phyloP scores from a whole-genome alignment of 2,797 vertebrate species.

The Chelonia mydas region DNA sequence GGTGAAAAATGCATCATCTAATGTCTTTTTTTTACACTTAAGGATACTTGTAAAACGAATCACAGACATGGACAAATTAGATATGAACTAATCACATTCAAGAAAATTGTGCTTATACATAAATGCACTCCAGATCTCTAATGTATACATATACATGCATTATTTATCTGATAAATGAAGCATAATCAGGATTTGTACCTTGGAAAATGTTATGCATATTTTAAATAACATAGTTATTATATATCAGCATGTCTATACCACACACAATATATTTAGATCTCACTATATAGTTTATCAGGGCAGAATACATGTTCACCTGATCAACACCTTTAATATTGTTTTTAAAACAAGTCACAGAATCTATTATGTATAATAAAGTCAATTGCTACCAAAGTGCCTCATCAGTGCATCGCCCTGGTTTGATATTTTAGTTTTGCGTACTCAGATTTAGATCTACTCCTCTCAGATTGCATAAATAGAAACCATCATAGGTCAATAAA shows the following conservation, averaged over 20 bases:
- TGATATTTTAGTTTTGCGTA: neutral
- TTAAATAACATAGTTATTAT: neutral
- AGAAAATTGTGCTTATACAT: neutral
- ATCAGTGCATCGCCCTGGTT: neutral
- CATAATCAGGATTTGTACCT: conserved; percentile 9
- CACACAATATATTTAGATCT: neutral
- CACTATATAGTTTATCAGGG: neutral
- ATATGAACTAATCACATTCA: neutral
- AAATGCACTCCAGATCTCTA: neutral
- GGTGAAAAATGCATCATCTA: neutral
- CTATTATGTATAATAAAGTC: neutral
- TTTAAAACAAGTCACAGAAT: neutral
- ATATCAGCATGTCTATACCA: neutral
- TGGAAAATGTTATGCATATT: neutral
- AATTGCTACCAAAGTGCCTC: neutral
- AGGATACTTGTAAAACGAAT: neutral
- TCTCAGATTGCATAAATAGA: neutral
- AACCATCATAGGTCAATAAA: neutral
- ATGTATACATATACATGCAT: accelerated
- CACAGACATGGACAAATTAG: neutral
- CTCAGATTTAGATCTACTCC: neutral
- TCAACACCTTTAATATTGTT: neutral
- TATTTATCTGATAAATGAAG: accelerated
- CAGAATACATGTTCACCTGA: neutral
- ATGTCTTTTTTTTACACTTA: neutral